Base-by-base conservation (phyloP, 2,888 invertebrate species). In the Marronus borbonicus region DNA sequence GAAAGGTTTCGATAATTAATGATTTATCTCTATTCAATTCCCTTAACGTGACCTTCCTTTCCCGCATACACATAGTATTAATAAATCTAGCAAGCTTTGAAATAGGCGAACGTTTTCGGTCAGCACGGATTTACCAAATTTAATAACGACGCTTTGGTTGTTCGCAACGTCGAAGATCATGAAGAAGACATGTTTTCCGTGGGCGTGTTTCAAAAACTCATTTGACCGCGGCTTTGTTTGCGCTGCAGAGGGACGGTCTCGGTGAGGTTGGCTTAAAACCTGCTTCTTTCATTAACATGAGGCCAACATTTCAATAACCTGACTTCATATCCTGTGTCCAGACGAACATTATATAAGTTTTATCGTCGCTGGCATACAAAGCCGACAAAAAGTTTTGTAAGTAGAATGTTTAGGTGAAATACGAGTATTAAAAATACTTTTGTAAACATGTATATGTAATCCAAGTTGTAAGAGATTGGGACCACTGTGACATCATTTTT, bases 281-380 rank as follows among this genome's bases (percentile, higher is more conserved):
- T 86, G 68, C 68, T 87, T 86, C 87, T 88, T 88, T 87, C 87
- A 88, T 88, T 87, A 87, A 86, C 87, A 87, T 86, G 83, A 83
- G 84, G 84, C 84, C 85, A 86, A 87, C 86, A 85, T 88, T 88
- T 87, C 88, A 88, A 87, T 88, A 88, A 88, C 87, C 86, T 86
- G 86, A 83, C 64, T 82, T 86, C 86, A 86, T 87, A 86, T 86
- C 86, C 86, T 85, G 85, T 74, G 81, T 80, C 70, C 79, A 79
- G 81, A 78, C 80, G 72, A 60, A 76, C 76, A 80, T 81, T 79
- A 80, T 68, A 58, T 81, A 78, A 81, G 79, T 74, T 60, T 74
- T 39, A 60, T 60, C 58, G 72, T 74, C 55, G 55, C 55, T 24
- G 20, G 20, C 60, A 24, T 68, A 62, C 62, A 31, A 62, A 31